phyloP scores from a whole-genome alignment of 2,113 vertebrate genomes.

The Proterorhinus semilunaris region DNA sequence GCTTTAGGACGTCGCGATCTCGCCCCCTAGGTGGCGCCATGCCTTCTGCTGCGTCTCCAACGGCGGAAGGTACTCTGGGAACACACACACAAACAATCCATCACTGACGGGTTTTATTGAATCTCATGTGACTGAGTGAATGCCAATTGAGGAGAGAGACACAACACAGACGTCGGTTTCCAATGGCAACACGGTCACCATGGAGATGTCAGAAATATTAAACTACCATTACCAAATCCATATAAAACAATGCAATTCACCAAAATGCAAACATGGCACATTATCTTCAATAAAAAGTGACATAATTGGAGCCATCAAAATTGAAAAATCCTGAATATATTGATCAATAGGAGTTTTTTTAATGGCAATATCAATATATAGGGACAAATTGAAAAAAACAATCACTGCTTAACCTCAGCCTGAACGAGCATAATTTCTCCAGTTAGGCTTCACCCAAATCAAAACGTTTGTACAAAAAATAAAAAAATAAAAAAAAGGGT shows the following conservation, averaged over 20 bases:
- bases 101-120: constrained; percentile 4
- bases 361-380: background rate
- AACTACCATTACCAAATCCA: background rate
- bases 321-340: background rate
- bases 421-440: too few relatives aligned
- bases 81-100: constrained; percentile 42
- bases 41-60: constrained; percentile 85
- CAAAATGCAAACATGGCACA: too few relatives aligned
- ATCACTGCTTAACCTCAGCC: too few relatives aligned
- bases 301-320: background rate
- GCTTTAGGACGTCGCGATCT: constrained; percentile 77
- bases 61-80: constrained; percentile 89
- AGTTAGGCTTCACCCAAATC: too few relatives aligned
- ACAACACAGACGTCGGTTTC: constrained; percentile 20
- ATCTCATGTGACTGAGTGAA: constrained; percentile 11
- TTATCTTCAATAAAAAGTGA: too few relatives aligned
- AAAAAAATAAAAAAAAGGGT: too few relatives aligned
- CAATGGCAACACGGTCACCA: background rate
- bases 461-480: too few relatives aligned
- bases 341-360: background rate
- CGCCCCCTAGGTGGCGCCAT: constrained; percentile 86
- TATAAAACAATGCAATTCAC: too few relatives aligned
- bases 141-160: constrained; percentile 9
- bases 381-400: too few relatives aligned
- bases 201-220: background rate